These are phyloP conservation scores for Pristionchus pacificus DNA, from an alignment of 1,140 invertebrate species.

Conservation along the genomic window DNA sequence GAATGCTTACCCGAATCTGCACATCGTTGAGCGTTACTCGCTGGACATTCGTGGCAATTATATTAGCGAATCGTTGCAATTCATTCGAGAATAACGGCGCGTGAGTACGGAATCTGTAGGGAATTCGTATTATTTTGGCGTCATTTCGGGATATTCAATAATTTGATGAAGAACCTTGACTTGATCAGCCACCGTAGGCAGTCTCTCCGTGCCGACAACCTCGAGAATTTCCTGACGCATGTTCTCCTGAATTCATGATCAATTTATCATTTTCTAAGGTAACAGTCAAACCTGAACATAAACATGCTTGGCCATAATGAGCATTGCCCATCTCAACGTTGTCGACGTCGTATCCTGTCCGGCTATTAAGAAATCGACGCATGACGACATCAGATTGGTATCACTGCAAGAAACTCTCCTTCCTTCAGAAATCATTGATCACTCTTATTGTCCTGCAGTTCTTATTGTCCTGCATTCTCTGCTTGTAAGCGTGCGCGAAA, in stretches of 20 bases:
- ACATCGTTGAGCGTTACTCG: no score
- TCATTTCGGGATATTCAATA: no score
- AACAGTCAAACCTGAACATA: no score
- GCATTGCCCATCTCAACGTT: conserved; percentile 13
- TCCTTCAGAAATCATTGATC: no score
- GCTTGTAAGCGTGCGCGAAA: conserved; percentile 20
- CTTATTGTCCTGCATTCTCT: conserved; percentile 11
- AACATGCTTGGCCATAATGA: conserved; percentile 12
- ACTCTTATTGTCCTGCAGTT: neutral
- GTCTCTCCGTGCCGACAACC: conserved; percentile 1
- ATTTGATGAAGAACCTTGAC: no score
- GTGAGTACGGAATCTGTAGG: no score
- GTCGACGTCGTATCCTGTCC: conserved; percentile 16
- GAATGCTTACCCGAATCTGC: no score
- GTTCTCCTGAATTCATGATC: conserved; percentile 19
- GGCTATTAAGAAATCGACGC: conserved; percentile 13
- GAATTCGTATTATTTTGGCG: no score
- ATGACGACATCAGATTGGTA: conserved; percentile 4
- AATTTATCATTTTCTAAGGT: no score
- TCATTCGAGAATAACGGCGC: no score
- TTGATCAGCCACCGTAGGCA: conserved; percentile 14
- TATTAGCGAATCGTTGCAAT: no score
- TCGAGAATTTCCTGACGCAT: conserved; percentile 13
- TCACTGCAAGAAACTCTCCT: neutral
- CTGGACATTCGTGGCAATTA: no score